These are phyloP conservation scores for Ceratina japonica DNA, from an alignment of 1,140 invertebrate genomes.

Conservation along the genomic window DNA sequence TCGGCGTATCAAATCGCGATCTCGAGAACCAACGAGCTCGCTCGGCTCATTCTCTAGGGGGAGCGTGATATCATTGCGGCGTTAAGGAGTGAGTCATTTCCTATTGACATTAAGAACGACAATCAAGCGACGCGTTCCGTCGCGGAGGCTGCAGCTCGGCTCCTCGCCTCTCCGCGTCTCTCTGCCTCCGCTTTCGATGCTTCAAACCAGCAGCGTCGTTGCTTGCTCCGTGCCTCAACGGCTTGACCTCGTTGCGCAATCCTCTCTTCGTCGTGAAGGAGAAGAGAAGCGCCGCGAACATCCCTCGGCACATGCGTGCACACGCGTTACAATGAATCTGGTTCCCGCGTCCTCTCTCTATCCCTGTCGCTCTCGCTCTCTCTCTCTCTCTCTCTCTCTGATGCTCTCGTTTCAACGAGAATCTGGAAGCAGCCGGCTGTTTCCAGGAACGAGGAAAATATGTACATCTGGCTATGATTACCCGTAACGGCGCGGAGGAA, in stretches of 20 bases:
- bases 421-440: conserved; percentile 1
- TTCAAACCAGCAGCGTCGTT: conserved; percentile 29
- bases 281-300: conserved; percentile 4
- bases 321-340: conserved; percentile 48
- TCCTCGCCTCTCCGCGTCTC: conserved; percentile 18
- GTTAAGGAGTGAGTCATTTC: conserved; percentile 68
- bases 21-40: conserved; percentile 22
- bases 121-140: conserved; percentile 41
- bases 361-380: too few relatives aligned
- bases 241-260: conserved; percentile 65
- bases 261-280: conserved; percentile 21
- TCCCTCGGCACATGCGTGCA: neutral
- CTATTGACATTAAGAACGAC: conserved; percentile 67
- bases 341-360: too few relatives aligned
- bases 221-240: neutral
- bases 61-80: conserved; percentile 62
- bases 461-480: conserved; percentile 26
- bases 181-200: conserved; percentile 10
- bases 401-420: conserved; percentile 11
- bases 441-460: conserved; percentile 24
- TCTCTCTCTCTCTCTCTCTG: neutral
- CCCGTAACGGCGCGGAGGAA: neutral
- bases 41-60: conserved; percentile 19
- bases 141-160: conserved; percentile 3
- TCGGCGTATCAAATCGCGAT: conserved; percentile 56